phyloP scores from a whole-genome alignment of 2,888 invertebrate genomes.

The Carcina quercana region DNA sequence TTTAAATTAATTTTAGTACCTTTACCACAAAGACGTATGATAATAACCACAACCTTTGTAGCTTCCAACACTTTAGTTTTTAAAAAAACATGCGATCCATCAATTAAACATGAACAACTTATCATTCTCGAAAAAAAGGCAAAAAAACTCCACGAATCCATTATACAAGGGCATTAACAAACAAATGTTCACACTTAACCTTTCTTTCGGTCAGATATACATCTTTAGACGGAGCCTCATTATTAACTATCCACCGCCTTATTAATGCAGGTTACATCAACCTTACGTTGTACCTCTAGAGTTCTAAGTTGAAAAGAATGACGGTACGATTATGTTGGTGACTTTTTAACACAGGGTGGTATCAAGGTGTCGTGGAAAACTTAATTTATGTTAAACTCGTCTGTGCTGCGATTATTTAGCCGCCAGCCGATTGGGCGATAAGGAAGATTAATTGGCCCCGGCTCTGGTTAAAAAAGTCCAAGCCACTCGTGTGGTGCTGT shows the following conservation, averaged over 20 bases:
- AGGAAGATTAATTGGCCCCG: conserved; percentile 64
- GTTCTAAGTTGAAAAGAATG: conserved; percentile 20
- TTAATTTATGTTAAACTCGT: conserved; percentile 73
- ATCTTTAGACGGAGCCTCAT: conserved; percentile 64
- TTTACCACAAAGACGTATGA: no score
- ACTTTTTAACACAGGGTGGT: conserved; percentile 50
- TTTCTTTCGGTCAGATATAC: conserved; percentile 64
- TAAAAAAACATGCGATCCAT: conserved; percentile 34
- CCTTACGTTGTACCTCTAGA: conserved; percentile 15
- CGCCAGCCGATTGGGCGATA: conserved; percentile 60
- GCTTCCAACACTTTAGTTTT: no score
- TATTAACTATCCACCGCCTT: conserved; percentile 41
- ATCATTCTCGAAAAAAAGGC: conserved; percentile 53
- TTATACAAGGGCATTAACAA: conserved; percentile 68
- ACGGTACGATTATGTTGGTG: conserved; percentile 12
- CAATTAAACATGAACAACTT: conserved; percentile 57
- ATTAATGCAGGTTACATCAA: conserved; percentile 7
- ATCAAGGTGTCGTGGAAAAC: conserved; percentile 69
- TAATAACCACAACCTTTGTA: no score
- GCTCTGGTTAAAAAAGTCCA: conserved; percentile 33
- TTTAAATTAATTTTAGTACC: no score
- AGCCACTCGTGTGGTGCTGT: conserved; percentile 53
- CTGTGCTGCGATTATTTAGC: conserved; percentile 65
- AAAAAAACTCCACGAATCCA: conserved; percentile 59
- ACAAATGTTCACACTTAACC: conserved; percentile 74